Percentiles rank a stretch among this genome's conserved stretches.
Conservation (phyloP, 2,888 invertebrate genomes). For the Rutpela maculata region DNA sequence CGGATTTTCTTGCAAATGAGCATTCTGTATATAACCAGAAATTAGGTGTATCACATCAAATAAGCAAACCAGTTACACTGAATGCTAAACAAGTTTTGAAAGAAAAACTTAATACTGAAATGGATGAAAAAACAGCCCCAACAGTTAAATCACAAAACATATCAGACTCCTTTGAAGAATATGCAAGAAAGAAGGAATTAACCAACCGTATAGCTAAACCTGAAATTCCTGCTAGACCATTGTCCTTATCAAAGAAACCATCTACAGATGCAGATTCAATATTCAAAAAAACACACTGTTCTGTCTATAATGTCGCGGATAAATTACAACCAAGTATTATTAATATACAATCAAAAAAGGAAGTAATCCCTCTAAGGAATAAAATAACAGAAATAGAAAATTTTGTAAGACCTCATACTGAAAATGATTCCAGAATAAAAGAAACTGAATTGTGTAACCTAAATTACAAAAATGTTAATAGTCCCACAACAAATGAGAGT, state of each 20-base stretch:
- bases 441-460: conserved; percentile 71
- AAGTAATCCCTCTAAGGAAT: conserved; percentile 64
- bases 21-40: neutral
- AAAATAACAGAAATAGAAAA: conserved; percentile 65
- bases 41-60: neutral
- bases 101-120: neutral
- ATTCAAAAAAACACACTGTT: conserved; percentile 80
- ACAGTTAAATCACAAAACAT: neutral
- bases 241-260: conserved; percentile 76
- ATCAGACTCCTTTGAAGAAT: conserved; percentile 69
- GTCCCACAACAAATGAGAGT: neutral
- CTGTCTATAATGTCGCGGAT: conserved; percentile 81
- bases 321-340: conserved; percentile 82
- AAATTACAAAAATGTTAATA: conserved; percentile 41
- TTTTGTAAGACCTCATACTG: conserved; percentile 53
- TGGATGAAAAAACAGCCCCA: neutral
- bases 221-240: conserved; percentile 87
- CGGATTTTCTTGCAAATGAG: neutral
- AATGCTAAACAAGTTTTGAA: neutral
- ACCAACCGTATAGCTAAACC: conserved; percentile 80
- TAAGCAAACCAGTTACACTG: neutral
- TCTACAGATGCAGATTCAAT: conserved; percentile 66
- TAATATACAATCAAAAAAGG: conserved; percentile 64
- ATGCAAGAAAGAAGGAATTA: conserved; percentile 74
- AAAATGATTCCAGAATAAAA: conserved; percentile 61